Conservation (phyloP, 2,888 invertebrate genomes). For the Drosophila greeni region DNA sequence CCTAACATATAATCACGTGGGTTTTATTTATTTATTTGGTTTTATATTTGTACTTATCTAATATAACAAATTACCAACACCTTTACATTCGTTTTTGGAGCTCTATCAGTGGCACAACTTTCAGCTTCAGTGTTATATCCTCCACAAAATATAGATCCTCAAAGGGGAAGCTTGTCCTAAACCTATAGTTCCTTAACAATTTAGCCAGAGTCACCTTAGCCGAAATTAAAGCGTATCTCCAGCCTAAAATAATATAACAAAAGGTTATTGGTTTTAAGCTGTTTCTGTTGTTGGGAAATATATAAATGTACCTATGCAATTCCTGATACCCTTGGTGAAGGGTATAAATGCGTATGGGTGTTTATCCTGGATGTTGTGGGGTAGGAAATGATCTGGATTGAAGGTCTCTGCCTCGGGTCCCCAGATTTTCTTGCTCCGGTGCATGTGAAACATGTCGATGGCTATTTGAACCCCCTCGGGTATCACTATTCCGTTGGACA, state of each 20-base stretch:
- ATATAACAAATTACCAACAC: neutral
- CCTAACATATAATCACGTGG: too few relatives aligned
- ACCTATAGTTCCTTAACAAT: conserved; percentile 70
- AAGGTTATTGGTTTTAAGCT: too few relatives aligned
- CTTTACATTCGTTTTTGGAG: conserved; percentile 54
- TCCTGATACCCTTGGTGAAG: conserved; percentile 77
- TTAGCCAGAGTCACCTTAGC: conserved; percentile 73
- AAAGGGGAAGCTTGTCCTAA: conserved; percentile 72
- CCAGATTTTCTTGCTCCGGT: conserved; percentile 75
- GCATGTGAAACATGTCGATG: conserved; percentile 75
- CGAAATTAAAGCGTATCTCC: conserved; percentile 74
- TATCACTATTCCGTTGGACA: conserved; percentile 70
- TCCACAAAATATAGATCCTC: conserved; percentile 75
- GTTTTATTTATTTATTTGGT: too few relatives aligned
- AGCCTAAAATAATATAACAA: conserved; percentile 57
- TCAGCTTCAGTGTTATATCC: conserved; percentile 74
- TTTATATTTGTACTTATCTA: neutral
- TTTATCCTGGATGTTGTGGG: conserved; percentile 69
- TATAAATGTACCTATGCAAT: conserved; percentile 71
- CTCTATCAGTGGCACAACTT: conserved; percentile 63
- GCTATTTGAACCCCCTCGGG: conserved; percentile 75
- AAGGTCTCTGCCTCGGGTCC: conserved; percentile 75
- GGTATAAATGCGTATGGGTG: conserved; percentile 77
- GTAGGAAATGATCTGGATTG: conserved; percentile 77
- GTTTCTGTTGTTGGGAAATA: neutral